Base-by-base conservation (phyloP, 2,797 vertebrate species). In the Rhinophrynus dorsalis region DNA sequence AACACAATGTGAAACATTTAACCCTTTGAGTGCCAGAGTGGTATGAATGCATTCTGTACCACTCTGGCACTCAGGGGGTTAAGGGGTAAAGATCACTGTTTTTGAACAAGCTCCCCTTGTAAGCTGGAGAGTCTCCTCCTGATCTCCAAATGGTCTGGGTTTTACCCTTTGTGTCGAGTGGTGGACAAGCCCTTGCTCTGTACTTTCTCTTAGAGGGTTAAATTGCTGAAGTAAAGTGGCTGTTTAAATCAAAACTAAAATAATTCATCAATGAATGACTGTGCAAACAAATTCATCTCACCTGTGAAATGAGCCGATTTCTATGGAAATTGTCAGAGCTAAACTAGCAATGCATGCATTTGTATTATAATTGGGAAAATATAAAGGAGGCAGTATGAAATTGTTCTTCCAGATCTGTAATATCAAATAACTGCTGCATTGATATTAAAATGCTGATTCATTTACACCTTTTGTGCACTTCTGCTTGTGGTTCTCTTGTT, bases 321-420 rank as follows among this genome's bases (percentile, higher is more conserved):
- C 21, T 58, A 58, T 58, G 55, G 24, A 38, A 58, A 58, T 58
- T 58, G 11, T 13, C 12, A 56, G 27, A 21, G 2, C 26, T 35
- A 26, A 29, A n/a, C 47, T 51, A 27, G 11, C 24, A 23, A 3
- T 26, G 33, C 11, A 3, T 58, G 33, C 23, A 21, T 58, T 38
- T 58, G 33, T 40, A 32, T 32, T 15, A 11, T 27, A 2, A 51
- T 15, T 23, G 23, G 47, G 4, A 29, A 38, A 24, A 6, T 9
- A 18, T 1, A 6, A 10, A 6, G 18, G 8, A 21, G 11, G 15
- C 35, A 38, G 10, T 26, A 38, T 21, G 21, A 40, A 57, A 58
- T 13, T 38, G 21, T 15, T 38, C 55, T 58, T 58, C 55, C 54
- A 56, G 24, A 56, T 58, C 27, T 30, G 50, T 52, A 52, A 51